Base-by-base conservation (phyloP, 53 echinoderm and acorn worm genomes). In the Actinopyga echinites region DNA sequence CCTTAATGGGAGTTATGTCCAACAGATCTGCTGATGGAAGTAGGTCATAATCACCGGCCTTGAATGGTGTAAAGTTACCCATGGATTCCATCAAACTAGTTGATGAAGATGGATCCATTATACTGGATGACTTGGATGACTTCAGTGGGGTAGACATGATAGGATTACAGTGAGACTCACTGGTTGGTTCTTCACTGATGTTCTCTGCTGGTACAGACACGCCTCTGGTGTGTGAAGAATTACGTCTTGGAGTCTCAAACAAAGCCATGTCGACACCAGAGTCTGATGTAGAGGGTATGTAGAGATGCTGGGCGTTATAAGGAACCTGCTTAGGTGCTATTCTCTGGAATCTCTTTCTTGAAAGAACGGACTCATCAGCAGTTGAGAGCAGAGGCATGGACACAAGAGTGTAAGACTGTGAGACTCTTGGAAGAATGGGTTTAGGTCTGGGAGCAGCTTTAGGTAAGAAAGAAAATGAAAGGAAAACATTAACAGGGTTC, bases 391-490 rank as follows among this genome's bases (percentile, higher is more conserved):
- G 85, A 1, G 94, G 94, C 15, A 95, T 86, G 12, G 95, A 90
- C 1, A 95, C 88, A 30, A 95, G 38, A 65, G 95, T 86, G n/a
- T 88, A 92, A 3, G 91, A 84, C 19, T 64, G 60, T 9, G 92
- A 65, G 17, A 82, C 83, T 61, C 93, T 83, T 25, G 95, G 95
- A 11, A 95, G 84, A 64, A 95, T 95, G 15, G 86, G 90, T 38
- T 80, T 80, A 22, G 81, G 81, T 61, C 17, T 80, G 31, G 57
- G n/a, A 62, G 69, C 57, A 57, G 34, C 71, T 84, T 21, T 8
- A 62, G 49, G 4, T 23, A 15, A 33, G 17, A 69, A 36, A 9
- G 0, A 7, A 69, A 23, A 69, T 3, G 6, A 69, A 28, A 9
- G 33, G 4, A 22, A 69, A 23, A 49, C 17, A 49, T 17, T 49